These are phyloP conservation scores for Dolichopus griseipennis DNA, from an alignment of 2,888 invertebrate species.

Conservation along the genomic window DNA sequence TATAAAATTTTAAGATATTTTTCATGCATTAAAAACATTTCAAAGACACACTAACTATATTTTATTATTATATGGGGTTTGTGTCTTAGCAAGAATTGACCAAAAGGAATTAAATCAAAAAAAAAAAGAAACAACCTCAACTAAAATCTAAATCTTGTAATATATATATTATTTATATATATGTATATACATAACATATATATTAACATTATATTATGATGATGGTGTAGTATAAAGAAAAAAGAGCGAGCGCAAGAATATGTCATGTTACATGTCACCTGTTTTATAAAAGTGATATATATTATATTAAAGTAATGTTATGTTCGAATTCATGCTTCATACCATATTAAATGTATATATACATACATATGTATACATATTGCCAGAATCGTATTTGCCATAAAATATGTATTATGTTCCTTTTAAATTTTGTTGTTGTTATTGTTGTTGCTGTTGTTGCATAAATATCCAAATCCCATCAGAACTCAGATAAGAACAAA, in stretches of 20 bases:
- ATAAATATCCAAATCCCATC: not conserved
- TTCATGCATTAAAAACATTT: too few relatives aligned
- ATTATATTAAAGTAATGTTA: not conserved
- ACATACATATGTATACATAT: not conserved
- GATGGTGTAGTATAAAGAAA: too few relatives aligned
- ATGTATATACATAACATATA: not conserved
- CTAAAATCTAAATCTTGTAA: not conserved
- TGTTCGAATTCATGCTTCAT: not conserved
- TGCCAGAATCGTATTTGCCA: too few relatives aligned
- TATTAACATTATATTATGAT: not conserved
- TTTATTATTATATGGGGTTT: too few relatives aligned
- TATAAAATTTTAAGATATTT: too few relatives aligned
- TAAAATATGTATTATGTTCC: too few relatives aligned
- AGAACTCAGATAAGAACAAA: not conserved
- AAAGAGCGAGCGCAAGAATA: not conserved
- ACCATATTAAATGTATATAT: not conserved
- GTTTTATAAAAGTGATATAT: conserved; percentile 2
- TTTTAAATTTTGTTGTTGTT: too few relatives aligned
- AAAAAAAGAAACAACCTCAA: not conserved
- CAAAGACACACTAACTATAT: too few relatives aligned
- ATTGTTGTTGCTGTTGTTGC: too few relatives aligned
- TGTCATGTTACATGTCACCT: conserved; percentile 8
- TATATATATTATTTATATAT: not conserved
- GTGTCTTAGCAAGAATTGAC: not conserved
- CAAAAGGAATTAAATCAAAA: not conserved